Conservation (phyloP, 2,797 vertebrate species). For the Chromis chromis region DNA sequence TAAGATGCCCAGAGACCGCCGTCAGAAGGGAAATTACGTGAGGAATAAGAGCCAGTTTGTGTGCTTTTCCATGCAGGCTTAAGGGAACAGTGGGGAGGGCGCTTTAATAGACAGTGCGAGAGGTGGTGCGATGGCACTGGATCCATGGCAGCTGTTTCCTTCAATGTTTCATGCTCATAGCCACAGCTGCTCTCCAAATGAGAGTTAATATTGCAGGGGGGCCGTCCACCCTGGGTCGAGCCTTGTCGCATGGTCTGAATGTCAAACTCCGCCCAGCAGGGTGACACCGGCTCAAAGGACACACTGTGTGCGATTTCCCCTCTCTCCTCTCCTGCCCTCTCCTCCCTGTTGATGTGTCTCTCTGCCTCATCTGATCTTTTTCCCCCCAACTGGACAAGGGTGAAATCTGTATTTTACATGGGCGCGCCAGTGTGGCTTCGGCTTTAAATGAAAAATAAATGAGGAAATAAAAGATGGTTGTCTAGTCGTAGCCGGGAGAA, state of each 20-base stretch:
- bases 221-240: conserved; percentile 76
- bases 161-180: conserved; percentile 99
- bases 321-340: conserved; percentile 47
- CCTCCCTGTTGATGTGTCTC: conserved; percentile 64
- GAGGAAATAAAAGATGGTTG: conserved; percentile 52
- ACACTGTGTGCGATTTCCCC: conserved; percentile 56
- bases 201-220: conserved; percentile 97
- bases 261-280: conserved; percentile 88
- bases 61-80: conserved; percentile 51
- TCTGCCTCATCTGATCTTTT: conserved; percentile 71
- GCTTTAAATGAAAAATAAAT: conserved; percentile 68
- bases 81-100: conserved; percentile 68
- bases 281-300: conserved; percentile 85
- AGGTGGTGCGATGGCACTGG: conserved; percentile 88
- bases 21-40: conserved; percentile 38
- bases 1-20: conserved; percentile 20
- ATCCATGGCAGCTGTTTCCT: conserved; percentile 98
- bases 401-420: conserved; percentile 73
- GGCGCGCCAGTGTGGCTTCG: conserved; percentile 15
- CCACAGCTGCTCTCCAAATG: conserved; percentile 98
- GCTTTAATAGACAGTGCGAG: conserved; percentile 87
- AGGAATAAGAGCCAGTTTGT: conserved; percentile 64
- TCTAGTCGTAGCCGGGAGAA: conserved; percentile 13
- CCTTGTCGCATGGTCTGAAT: conserved; percentile 94
- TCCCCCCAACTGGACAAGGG: conserved; percentile 60